Evolutionary conservation across 2,888 invertebrate genomes (phyloP).

Genomic region (Cyrtodaria siliqua): DNA sequence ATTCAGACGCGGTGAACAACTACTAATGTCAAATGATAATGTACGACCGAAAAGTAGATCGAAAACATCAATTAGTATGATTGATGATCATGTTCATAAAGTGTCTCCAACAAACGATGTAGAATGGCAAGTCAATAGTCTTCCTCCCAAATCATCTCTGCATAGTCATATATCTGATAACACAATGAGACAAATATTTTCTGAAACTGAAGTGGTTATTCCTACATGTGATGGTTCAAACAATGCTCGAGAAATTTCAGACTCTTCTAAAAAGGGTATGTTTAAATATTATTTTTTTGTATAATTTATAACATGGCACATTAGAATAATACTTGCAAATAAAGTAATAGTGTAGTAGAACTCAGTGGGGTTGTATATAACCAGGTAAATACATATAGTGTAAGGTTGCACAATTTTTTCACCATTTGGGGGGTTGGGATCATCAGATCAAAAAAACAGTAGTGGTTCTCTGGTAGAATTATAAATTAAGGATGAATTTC

Average conservation of each 20-base stretch:
- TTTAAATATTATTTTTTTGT: too few species aligned
- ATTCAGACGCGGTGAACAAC: slow-evolving; percentile 42
- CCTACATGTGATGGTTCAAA: slow-evolving; percentile 18
- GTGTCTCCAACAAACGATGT: slow-evolving; percentile 9
- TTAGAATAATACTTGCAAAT: too few species aligned
- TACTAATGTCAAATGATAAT: slow-evolving; percentile 49
- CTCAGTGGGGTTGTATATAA: too few species aligned
- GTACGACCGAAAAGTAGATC: slow-evolving; percentile 48
- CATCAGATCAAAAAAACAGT: too few species aligned
- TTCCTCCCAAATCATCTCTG: neutral
- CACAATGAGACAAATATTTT: neutral
- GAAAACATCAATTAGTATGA: slow-evolving; percentile 32
- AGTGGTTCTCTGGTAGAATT: too few species aligned
- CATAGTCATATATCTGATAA: slow-evolving; percentile 11
- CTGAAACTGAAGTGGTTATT: neutral
- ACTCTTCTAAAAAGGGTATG: slow-evolving; percentile 11
- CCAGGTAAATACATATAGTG: too few species aligned
- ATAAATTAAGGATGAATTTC: too few species aligned
- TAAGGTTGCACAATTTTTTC: too few species aligned
- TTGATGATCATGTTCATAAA: slow-evolving; percentile 15
- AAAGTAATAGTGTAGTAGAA: too few species aligned
- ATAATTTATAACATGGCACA: too few species aligned
- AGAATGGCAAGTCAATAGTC: neutral
- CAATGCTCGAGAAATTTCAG: slow-evolving; percentile 25
- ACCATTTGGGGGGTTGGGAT: too few species aligned